Evolutionary conservation across 1,140 invertebrate species (phyloP).

Genomic region (Drosophila yakuba): DNA sequence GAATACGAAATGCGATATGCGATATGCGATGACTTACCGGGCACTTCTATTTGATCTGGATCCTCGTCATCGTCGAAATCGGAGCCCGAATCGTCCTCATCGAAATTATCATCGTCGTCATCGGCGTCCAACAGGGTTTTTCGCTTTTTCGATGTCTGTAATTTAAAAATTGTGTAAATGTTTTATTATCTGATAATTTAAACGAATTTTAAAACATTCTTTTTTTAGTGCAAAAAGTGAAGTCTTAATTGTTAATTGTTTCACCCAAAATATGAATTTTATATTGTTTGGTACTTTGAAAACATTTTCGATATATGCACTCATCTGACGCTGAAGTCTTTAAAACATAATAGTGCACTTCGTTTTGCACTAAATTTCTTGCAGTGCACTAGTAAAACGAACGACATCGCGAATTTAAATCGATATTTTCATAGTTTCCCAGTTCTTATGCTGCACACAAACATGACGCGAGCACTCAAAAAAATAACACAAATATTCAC

Average conservation of each 20-base stretch:
- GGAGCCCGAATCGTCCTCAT: conserved; percentile 90
- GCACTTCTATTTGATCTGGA: conserved; percentile 95
- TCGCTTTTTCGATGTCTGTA: conserved; percentile 75
- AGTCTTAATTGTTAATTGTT: too few species aligned
- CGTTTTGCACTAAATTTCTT: neutral
- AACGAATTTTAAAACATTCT: too few species aligned
- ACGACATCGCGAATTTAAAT: conserved; percentile 30
- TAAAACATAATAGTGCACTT: neutral
- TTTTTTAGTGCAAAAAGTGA: too few species aligned
- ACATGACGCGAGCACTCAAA: conserved; percentile 1
- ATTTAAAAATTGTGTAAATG: neutral
- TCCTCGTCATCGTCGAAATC: conserved; percentile 95
- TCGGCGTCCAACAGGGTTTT: conserved; percentile 66
- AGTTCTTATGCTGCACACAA: conserved; percentile 3
- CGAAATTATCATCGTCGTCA: conserved; percentile 79
- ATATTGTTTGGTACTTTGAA: too few species aligned
- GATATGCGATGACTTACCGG: conserved; percentile 88
- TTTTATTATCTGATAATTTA: neutral
- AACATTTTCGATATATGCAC: too few species aligned
- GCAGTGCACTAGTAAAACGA: conserved; percentile 1
- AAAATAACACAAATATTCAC: conserved; percentile 1
- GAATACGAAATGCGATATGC: neutral
- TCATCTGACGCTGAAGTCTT: neutral
- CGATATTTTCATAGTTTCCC: conserved; percentile 37
- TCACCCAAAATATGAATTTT: too few species aligned